phyloP scores from a whole-genome alignment of 2,888 invertebrate genomes.

The Agriopis aurantiaria region DNA sequence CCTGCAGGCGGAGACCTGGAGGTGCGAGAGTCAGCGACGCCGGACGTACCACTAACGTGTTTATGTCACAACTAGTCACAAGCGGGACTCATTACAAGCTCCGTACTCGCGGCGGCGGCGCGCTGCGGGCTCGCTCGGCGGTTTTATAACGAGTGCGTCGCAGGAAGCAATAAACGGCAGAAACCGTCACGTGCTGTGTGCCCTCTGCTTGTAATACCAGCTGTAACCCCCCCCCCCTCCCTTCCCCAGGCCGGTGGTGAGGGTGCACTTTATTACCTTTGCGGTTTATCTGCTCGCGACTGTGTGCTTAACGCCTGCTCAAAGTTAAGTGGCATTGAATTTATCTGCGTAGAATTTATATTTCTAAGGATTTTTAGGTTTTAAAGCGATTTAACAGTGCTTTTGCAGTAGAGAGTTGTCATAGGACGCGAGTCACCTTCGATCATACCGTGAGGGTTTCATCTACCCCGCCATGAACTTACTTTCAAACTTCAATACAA shows the following conservation, averaged over 20 bases:
- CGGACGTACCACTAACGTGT: too few species aligned
- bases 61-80: too few species aligned
- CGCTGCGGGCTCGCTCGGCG: slow-evolving; percentile 22
- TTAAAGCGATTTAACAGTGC: too few species aligned
- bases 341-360: background rate
- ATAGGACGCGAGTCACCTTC: too few species aligned
- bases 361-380: too few species aligned
- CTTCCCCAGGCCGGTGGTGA: background rate
- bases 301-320: slow-evolving; percentile 4
- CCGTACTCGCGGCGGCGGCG: too few species aligned
- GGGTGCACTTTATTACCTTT: background rate
- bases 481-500: background rate
- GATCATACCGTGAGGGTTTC: background rate
- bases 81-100: too few species aligned
- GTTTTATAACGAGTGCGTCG: slow-evolving; percentile 47
- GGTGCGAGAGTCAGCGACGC: too few species aligned
- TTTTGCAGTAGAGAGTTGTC: too few species aligned
- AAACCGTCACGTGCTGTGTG: background rate
- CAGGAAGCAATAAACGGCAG: slow-evolving; percentile 52
- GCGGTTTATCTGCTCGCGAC: background rate
- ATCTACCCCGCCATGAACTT: background rate
- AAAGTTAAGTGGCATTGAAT: background rate
- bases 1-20: too few species aligned
- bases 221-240: background rate
- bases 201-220: background rate